Percentiles rank a stretch among this genome's conserved stretches.
Evolutionary conservation across 2,888 invertebrate genomes (phyloP).

Genomic region (Uropetala carovei): DNA sequence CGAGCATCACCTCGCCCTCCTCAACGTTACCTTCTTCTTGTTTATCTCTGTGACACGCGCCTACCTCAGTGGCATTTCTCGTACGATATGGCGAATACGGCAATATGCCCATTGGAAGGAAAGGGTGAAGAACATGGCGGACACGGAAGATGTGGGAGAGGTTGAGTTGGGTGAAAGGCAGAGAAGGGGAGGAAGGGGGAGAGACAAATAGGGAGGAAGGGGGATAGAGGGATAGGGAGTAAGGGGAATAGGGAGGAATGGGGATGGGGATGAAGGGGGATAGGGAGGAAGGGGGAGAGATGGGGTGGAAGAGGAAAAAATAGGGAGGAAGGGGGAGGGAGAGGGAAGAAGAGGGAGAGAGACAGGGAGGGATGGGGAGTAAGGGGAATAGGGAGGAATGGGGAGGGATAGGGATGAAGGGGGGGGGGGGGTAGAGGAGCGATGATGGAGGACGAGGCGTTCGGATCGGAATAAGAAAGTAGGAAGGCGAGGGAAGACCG

Average conservation of each 20-base stretch:
- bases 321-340: not conserved
- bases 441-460: conserved; percentile 29
- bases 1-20: too few relatives aligned
- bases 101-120: too few relatives aligned
- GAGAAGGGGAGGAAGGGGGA: not conserved
- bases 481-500: conserved; percentile 30
- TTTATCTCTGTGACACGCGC: too few relatives aligned
- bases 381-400: not conserved
- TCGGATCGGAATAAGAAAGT: conserved; percentile 41
- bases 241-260: too few relatives aligned
- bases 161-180: not conserved
- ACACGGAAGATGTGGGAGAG: not conserved
- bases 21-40: too few relatives aligned
- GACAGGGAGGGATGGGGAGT: not conserved
- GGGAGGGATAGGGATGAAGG: not conserved
- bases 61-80: too few relatives aligned
- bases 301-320: too few relatives aligned
- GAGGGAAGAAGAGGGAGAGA: not conserved
- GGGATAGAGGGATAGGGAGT: too few relatives aligned
- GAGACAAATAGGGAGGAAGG: not conserved
- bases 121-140: not conserved
- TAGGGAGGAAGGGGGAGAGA: too few relatives aligned
- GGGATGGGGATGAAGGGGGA: too few relatives aligned
- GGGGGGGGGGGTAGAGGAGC: not conserved
- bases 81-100: too few relatives aligned